Evolutionary conservation across 2,888 invertebrate genomes (phyloP), one percentile per base, ranked within the genome.

Genomic region (Drosophila lacicola): DNA sequence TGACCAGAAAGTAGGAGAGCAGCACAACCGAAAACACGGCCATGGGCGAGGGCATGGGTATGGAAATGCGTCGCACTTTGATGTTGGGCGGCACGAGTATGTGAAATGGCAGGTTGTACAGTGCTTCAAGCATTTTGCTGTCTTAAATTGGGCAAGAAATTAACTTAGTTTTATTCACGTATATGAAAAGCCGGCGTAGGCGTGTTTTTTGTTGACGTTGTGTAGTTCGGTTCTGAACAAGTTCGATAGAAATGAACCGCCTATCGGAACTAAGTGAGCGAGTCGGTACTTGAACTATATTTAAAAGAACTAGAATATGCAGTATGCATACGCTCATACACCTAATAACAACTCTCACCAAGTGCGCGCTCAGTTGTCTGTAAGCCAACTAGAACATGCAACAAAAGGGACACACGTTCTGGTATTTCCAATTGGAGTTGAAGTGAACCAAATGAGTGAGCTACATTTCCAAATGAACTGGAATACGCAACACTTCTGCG

Each of bases 1-100:
- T 99, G 54, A 99, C 98, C 88, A 99, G 93, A 93, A 99, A 99
- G 92, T 99, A 99, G 3, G 98, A 98, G 55, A 97, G 93, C 53
- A 99, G 93, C 64, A 99, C 96, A 70, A 97, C 93, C 2, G 97
- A 95, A 93, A 98, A 99, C 90, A 98, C 96, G 62, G 96, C 95
- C 97, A 98, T 98, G 10, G 98, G 96, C 53, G 98, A 98, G 0
- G 99, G 99, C 91, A 97, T 95, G 72, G 96, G 96, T 49, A 99
- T 93, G 94, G 96, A 94, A 61, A 99, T 98, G 82, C 95, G 96
- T 90, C 97, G 97, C 53, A 99, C 94, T 93, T 97, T 98, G 58
- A 99, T 94, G 93, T 98, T 97, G 17, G 99, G 99, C 60, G 99
- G 94, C 62, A 92, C 92, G 34, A 98, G 93, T 61, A 95, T 93